Base-by-base conservation (phyloP, 92 coral and sea anemone genomes). In the Parazoanthus darwini region DNA sequence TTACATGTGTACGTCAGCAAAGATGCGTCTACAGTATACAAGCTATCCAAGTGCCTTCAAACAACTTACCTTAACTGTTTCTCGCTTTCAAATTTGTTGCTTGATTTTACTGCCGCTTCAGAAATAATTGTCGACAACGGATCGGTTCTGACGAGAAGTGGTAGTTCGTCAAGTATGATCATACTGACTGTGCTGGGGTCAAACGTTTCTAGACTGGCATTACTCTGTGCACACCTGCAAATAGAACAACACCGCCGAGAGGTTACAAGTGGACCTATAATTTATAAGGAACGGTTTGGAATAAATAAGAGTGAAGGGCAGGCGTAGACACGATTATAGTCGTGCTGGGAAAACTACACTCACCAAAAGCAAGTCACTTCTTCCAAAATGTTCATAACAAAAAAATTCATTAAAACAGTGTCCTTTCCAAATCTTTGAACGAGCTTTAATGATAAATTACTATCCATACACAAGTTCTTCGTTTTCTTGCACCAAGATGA, bases 151-250 rank as follows among this genome's bases (percentile, higher is more conserved):
- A 92, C 90, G 35, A 96, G 76, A 50, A 85, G 75, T 26, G 98
- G 98, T 58, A 96, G 81, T 79, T 96, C 96, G 6, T 94, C 94
- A 7, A 96, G 85, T 10, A 93, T 46, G 59, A 94, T 88, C 98
- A 94, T 96, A 38, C 98, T 94, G 79, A 96, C 77, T 46, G 94
- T 82, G 77, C 94, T 93, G 3, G 96, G 94, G 71, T 96, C 98
- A 89, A 91, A 94, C n/a, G 90, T 51, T 67, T 96, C 96, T 42
- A 96, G 92, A 85, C 93, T 90, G 81, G 82, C 82, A 20, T 92
- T 92, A 77, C 74, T 79, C 44, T 86, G 82, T 8, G 85, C 90
- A 43, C 92, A 91, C 76, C 95, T 93, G 72, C 9, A 74, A 38
- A 56, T 73, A 39, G 66, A 58, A 58, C 66, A 15, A 58, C 23